A percentile compares a stretch with the other conserved stretches of the same genome.
Conservation (phyloP, 2,797 vertebrate genomes). For the Poecilia picta region DNA sequence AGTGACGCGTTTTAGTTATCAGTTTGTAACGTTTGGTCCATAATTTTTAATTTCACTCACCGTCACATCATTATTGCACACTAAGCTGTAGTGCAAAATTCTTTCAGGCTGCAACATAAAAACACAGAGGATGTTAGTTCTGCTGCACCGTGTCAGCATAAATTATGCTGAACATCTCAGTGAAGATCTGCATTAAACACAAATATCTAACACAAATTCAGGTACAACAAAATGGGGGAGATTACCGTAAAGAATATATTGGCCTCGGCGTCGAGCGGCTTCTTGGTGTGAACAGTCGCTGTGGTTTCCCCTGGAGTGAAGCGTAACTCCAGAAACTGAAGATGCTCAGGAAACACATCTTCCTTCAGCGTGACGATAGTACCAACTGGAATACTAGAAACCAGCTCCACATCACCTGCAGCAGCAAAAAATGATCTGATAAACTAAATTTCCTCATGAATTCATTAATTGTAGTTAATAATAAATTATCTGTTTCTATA, state of each 20-base stretch:
- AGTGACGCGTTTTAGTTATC: neutral
- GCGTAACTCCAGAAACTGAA: slow-evolving; percentile 57
- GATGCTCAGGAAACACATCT: rapidly evolving
- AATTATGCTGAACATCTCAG: neutral
- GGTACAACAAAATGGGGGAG: neutral
- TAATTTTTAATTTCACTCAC: slow-evolving; percentile 44
- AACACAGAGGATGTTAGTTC: slow-evolving; percentile 6
- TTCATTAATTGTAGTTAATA: neutral
- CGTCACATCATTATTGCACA: slow-evolving; percentile 20
- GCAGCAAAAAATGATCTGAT: neutral
- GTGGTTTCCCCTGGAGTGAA: slow-evolving; percentile 10
- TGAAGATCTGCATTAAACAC: neutral
- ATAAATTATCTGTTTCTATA: neutral
- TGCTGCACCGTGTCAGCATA: no score
- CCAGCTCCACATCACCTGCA: slow-evolving; percentile 76
- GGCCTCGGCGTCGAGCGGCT: slow-evolving; percentile 66
- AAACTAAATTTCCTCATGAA: neutral
- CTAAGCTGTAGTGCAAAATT: slow-evolving; percentile 56
- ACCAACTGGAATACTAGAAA: slow-evolving; percentile 52
- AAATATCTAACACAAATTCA: neutral
- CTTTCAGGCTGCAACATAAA: slow-evolving; percentile 49
- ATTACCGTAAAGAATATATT: neutral
- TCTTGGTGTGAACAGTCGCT: slow-evolving; percentile 56
- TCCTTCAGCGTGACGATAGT: slow-evolving; percentile 15
- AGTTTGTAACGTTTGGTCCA: neutral